Conservation (phyloP, 2,797 vertebrate genomes). For the Naso thynnoides region DNA sequence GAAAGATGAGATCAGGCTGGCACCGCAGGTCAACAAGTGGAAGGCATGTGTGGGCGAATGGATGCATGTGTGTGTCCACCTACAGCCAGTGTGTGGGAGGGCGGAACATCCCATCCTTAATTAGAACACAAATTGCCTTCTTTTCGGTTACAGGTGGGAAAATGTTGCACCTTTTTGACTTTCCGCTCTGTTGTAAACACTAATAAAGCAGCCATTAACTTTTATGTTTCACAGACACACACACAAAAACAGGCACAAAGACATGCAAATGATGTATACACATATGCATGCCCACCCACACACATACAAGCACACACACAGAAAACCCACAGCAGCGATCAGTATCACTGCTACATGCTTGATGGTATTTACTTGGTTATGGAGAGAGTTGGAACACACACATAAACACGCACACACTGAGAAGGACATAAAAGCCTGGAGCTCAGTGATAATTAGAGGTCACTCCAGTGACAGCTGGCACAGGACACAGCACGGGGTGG, state of each 20-base stretch:
- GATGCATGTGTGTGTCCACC: constrained; percentile 21
- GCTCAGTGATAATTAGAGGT: constrained; percentile 73
- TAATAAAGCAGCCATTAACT: constrained; percentile 52
- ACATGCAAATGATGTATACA: constrained; percentile 37
- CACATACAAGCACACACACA: constrained; percentile 18
- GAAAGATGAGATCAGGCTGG: constrained; percentile 73
- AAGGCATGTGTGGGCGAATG: constrained; percentile 52
- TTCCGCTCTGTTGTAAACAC: constrained; percentile 61
- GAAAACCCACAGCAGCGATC: constrained; percentile 50
- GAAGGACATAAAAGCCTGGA: constrained; percentile 67
- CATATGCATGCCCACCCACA: constrained; percentile 14
- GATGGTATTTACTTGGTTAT: constrained; percentile 67
- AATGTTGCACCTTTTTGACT: constrained; percentile 52
- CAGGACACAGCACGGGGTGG: constrained; percentile 37
- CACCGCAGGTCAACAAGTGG: constrained; percentile 61
- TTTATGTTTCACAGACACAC: constrained; percentile 59
- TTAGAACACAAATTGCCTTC: constrained; percentile 57
- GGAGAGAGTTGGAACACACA: constrained; percentile 65
- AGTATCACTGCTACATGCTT: constrained; percentile 59
- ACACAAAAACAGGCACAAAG: constrained; percentile 22
- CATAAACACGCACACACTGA: constrained; percentile 64
- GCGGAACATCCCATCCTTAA: constrained; percentile 43
- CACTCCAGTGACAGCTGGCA: constrained; percentile 73
- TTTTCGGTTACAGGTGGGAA: constrained; percentile 63
- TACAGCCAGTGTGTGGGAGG: constrained; percentile 41